phyloP scores from a whole-genome alignment of 2,797 vertebrate genomes.

The Myotis planiceps region DNA sequence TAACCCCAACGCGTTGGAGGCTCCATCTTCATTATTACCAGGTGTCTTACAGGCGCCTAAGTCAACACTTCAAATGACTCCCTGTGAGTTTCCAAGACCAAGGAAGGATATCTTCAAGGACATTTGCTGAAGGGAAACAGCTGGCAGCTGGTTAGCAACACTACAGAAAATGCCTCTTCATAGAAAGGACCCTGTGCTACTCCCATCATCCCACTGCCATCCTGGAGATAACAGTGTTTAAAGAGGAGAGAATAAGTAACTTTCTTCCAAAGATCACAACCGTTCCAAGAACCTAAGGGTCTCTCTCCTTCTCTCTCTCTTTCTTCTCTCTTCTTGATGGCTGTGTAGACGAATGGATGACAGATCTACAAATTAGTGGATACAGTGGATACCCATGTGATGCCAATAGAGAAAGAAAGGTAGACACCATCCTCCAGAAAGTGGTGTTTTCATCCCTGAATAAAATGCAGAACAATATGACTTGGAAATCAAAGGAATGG shows the following conservation, averaged over 20 bases:
- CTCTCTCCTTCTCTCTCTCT: neutral
- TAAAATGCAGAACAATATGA: neutral
- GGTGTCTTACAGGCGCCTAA: slow-evolving; percentile 58
- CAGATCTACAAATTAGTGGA: neutral
- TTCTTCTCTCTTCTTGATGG: neutral
- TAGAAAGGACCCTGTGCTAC: neutral
- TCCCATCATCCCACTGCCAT: neutral
- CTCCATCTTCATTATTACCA: slow-evolving; percentile 67
- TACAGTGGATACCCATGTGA: neutral
- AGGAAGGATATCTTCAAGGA: slow-evolving; percentile 50
- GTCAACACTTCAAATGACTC: slow-evolving; percentile 65
- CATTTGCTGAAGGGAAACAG: neutral
- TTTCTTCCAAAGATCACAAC: neutral
- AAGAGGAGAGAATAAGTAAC: neutral
- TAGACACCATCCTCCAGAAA: neutral
- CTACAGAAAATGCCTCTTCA: neutral
- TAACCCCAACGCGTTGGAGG: slow-evolving; percentile 51
- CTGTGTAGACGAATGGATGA: neutral
- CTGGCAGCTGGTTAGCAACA: neutral
- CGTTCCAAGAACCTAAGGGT: neutral
- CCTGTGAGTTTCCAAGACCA: slow-evolving; percentile 32
- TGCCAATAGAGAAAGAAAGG: neutral
- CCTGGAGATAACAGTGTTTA: neutral
- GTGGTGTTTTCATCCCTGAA: neutral
- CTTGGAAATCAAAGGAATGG: neutral